Evolutionary conservation across 2,113 vertebrate species (phyloP).

Genomic region (Campylomormyrus tamandua): DNA sequence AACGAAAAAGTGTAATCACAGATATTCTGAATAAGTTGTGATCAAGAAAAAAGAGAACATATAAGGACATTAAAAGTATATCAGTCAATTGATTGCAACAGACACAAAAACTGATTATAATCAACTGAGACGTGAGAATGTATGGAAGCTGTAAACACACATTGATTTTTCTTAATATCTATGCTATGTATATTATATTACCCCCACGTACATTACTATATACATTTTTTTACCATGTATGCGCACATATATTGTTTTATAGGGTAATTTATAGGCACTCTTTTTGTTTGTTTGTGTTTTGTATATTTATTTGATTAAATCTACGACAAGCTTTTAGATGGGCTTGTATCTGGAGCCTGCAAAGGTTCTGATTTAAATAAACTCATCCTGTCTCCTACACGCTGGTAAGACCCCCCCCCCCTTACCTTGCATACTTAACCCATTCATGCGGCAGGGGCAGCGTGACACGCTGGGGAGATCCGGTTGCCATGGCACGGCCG

Average conservation of each 20-base stretch:
- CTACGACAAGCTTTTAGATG: neutral
- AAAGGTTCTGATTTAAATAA: neutral
- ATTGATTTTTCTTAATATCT: neutral
- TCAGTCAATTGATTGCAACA: neutral
- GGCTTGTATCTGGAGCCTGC: neutral
- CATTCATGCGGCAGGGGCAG: neutral
- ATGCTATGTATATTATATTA: neutral
- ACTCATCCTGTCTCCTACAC: neutral
- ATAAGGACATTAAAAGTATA: neutral
- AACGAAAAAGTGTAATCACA: neutral
- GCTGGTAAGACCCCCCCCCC: neutral
- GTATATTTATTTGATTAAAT: neutral
- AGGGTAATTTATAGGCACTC: neutral
- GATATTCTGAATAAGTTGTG: neutral
- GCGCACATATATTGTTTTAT: neutral
- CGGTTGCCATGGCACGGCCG: neutral
- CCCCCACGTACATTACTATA: neutral
- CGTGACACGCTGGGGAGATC: neutral
- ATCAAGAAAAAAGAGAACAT: neutral
- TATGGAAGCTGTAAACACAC: neutral
- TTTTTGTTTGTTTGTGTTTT: neutral
- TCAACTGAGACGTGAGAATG: neutral
- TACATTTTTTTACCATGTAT: neutral
- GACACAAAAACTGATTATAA: neutral
- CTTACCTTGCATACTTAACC: neutral